Percentiles rank a stretch among this genome's conserved stretches.
Conservation (phyloP, 2,888 invertebrate genomes). For the Sarcophaga caerulescens region DNA sequence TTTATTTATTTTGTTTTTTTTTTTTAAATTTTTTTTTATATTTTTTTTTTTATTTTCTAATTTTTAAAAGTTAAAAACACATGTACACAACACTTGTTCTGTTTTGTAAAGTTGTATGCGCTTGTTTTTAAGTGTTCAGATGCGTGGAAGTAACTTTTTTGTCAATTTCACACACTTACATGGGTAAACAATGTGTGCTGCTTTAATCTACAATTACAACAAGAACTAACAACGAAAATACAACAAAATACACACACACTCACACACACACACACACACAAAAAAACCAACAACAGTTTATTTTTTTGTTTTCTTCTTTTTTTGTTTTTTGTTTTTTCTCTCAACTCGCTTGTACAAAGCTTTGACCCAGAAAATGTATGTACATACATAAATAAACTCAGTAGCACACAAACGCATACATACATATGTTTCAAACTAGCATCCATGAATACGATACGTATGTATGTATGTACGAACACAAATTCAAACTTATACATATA, state of each 20-base stretch:
- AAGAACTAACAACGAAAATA: constrained; percentile 40
- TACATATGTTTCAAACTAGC: neutral
- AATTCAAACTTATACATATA: neutral
- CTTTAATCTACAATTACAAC: constrained; percentile 57
- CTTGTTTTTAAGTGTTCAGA: constrained; percentile 2
- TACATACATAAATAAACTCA: neutral
- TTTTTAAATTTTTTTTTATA: neutral
- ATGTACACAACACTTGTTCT: constrained; percentile 48
- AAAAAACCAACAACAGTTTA: constrained; percentile 69
- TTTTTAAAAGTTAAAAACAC: constrained; percentile 26
- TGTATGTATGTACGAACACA: neutral
- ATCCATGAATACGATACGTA: neutral
- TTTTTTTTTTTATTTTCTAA: constrained; percentile 25
- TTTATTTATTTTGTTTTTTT: too few species aligned
- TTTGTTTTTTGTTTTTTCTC: neutral
- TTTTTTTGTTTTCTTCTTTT: constrained; percentile 66
- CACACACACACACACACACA: too few species aligned
- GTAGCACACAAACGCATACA: neutral
- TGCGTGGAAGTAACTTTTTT: too few species aligned
- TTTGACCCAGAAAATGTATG: constrained; percentile 64
- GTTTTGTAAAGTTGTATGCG: constrained; percentile 32
- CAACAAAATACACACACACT: constrained; percentile 29
- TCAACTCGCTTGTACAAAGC: constrained; percentile 48
- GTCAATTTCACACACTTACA: neutral
- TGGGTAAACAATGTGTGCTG: neutral